Conservation (phyloP, 2,797 vertebrate species). For the Anniella stebbinsi region DNA sequence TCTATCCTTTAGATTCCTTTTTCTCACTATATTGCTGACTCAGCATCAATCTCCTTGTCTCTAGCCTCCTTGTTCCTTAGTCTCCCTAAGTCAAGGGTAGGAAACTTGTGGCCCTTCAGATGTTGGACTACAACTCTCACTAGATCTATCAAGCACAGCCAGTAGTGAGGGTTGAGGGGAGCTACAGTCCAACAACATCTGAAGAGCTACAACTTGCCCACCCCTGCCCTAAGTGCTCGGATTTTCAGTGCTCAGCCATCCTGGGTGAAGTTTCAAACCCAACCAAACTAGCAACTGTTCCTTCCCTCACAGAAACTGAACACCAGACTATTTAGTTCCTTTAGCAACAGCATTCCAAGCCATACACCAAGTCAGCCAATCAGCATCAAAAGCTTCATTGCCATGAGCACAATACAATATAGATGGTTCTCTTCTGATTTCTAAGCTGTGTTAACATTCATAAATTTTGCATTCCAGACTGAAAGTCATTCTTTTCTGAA, state of each 20-base stretch:
- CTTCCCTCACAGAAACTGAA: background rate
- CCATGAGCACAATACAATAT: background rate
- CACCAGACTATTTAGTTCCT: background rate
- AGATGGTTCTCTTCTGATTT: background rate
- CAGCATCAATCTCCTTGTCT: background rate
- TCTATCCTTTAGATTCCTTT: background rate
- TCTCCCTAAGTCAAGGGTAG: background rate
- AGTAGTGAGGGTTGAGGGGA: too few species aligned
- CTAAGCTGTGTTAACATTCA: conserved; percentile 10
- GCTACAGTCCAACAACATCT: too few species aligned
- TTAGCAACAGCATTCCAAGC: background rate
- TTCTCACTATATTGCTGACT: background rate
- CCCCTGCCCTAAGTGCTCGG: too few species aligned
- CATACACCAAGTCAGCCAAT: background rate
- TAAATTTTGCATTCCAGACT: conserved; percentile 10
- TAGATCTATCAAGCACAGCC: too few species aligned
- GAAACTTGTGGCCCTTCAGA: too few species aligned
- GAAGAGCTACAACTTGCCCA: too few species aligned
- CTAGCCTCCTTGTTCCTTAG: background rate
- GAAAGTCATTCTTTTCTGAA: background rate
- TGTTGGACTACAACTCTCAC: too few species aligned
- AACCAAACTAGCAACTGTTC: background rate
- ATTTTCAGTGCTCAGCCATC: background rate
- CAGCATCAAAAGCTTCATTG: background rate
- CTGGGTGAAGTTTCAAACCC: background rate